These are phyloP conservation scores for Orthosia cruda DNA, from an alignment of 2,888 invertebrate genomes.

Conservation along the genomic window DNA sequence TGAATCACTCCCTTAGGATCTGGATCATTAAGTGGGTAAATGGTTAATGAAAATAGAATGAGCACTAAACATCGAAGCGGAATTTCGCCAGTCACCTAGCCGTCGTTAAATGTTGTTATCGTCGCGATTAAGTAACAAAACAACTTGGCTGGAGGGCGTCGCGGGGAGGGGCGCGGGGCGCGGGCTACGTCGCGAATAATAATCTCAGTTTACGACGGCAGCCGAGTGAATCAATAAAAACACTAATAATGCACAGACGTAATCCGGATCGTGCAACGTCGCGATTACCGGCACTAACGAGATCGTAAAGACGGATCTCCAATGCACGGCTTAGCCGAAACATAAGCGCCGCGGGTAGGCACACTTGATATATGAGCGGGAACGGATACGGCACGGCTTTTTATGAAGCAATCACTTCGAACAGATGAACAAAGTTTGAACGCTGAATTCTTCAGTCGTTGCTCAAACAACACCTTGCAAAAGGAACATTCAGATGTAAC, in stretches of 20 bases:
- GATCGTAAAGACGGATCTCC: constrained; percentile 91
- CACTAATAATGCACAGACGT: constrained; percentile 92
- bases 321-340: constrained; percentile 88
- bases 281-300: constrained; percentile 91
- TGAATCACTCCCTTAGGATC: constrained; percentile 90
- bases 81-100: constrained; percentile 92
- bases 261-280: constrained; percentile 90
- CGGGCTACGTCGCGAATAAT: constrained; percentile 89
- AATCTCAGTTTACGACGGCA: constrained; percentile 92
- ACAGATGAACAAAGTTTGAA: constrained; percentile 1
- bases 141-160: constrained; percentile 85
- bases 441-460: neutral
- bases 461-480: constrained; percentile 47
- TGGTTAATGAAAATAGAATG: constrained; percentile 92
- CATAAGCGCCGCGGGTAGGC: constrained; percentile 78
- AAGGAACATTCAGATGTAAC: constrained; percentile 70
- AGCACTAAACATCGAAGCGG: constrained; percentile 91
- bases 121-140: constrained; percentile 92
- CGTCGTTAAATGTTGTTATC: constrained; percentile 92
- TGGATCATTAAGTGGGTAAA: constrained; percentile 92
- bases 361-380: constrained; percentile 46
- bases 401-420: constrained; percentile 23
- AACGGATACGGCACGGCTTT: constrained; percentile 22
- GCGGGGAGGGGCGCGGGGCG: constrained; percentile 74
- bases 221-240: constrained; percentile 92